These are phyloP conservation scores for Xestia c-nigrum DNA, from an alignment of 2,888 invertebrate species.

Conservation along the genomic window DNA sequence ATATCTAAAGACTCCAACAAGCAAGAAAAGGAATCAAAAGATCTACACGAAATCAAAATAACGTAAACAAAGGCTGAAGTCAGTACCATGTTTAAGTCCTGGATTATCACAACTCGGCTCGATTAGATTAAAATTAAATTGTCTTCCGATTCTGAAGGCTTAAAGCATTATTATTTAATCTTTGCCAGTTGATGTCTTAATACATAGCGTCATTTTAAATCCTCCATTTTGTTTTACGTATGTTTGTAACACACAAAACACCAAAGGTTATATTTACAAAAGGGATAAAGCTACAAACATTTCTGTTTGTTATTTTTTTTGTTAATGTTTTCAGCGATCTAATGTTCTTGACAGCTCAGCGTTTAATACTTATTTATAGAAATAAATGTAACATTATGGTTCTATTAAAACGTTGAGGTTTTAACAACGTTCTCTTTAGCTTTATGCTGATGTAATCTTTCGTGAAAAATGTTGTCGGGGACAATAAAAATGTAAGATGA, in stretches of 20 bases:
- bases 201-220: conserved; percentile 47
- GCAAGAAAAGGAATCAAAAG: conserved; percentile 3
- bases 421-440: conserved; percentile 14
- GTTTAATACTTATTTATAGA: conserved; percentile 40
- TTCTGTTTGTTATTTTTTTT: conserved; percentile 44
- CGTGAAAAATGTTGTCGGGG: conserved; percentile 5
- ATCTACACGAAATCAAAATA: conserved; percentile 35
- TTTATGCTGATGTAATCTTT: conserved; percentile 14
- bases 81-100: conserved; percentile 45
- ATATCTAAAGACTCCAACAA: not conserved
- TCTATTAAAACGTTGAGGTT: conserved; percentile 36
- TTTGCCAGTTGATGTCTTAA: conserved; percentile 53
- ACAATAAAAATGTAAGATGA: conserved; percentile 5
- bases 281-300: conserved; percentile 24
- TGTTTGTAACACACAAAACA: conserved; percentile 13
- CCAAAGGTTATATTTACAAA: conserved; percentile 27
- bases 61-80: conserved; percentile 46
- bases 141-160: conserved; percentile 59
- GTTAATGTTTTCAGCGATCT: conserved; percentile 36
- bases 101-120: conserved; percentile 57
- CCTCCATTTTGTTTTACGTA: conserved; percentile 29
- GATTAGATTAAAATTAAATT: conserved; percentile 65
- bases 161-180: conserved; percentile 59
- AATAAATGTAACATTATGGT: conserved; percentile 42
- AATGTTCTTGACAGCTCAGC: conserved; percentile 56